Evolutionary conservation across 2,797 vertebrate genomes (phyloP).

Genomic region (Hirundo rustica): DNA sequence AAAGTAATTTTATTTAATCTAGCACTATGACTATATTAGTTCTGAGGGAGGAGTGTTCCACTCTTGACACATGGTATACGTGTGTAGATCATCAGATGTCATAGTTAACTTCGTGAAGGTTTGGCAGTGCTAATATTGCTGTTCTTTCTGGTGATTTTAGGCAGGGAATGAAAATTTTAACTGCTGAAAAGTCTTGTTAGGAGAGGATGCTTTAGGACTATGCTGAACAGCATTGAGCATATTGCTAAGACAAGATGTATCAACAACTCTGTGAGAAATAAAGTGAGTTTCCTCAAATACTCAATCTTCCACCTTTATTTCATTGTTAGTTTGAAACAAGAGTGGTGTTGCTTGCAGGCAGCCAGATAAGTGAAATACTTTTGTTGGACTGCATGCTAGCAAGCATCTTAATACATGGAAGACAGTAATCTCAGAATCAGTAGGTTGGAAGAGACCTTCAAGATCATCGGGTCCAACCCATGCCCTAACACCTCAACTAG

Average conservation of each 20-base stretch:
- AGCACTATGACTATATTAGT: not conserved
- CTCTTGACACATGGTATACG: not conserved
- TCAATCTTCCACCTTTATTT: not conserved
- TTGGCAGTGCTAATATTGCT: not conserved
- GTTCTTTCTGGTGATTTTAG: not conserved
- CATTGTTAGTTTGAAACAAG: not conserved
- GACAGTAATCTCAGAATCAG: not conserved
- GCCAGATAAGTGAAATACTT: not conserved
- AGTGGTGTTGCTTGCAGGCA: not conserved
- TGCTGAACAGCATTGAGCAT: not conserved
- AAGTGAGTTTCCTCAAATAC: not conserved
- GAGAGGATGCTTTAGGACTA: not conserved
- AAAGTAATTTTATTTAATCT: not conserved
- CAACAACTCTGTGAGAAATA: not conserved
- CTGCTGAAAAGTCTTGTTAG: not conserved
- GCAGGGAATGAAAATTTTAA: not conserved
- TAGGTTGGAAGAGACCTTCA: not conserved
- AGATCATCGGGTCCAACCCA: not conserved
- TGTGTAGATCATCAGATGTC: rapidly evolving
- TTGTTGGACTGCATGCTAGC: not conserved
- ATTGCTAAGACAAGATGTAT: not conserved
- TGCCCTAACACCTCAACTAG: not conserved
- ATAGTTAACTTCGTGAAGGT: not conserved
- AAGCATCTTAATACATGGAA: not conserved
- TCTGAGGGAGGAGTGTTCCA: not conserved